Percentiles rank a stretch among this genome's conserved stretches.
Conservation (phyloP, 35 echinoderm and acorn worm genomes). For the Eucidaris tribuloides region DNA sequence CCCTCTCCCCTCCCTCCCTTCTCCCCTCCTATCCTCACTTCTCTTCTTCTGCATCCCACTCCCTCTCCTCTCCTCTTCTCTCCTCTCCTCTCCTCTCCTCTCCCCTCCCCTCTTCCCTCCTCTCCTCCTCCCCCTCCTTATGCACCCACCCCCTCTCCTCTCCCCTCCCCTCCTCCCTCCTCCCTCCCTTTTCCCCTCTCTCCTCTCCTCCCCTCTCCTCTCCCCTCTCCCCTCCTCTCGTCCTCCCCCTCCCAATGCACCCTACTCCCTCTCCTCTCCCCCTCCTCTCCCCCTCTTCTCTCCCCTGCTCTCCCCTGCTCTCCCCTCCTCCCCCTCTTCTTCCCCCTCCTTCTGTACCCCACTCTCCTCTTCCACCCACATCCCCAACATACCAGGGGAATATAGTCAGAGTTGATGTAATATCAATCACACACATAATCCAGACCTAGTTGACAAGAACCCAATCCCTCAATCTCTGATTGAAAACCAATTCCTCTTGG, state of each 20-base stretch:
- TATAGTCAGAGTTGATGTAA: too few species aligned
- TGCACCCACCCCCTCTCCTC: not conserved
- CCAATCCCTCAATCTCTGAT: too few species aligned
- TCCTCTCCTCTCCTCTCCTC: not conserved
- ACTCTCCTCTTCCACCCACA: not conserved
- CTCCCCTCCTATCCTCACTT: not conserved
- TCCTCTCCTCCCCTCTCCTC: not conserved
- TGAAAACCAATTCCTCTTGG: too few species aligned
- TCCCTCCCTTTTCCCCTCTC: not conserved
- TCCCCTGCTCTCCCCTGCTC: not conserved
- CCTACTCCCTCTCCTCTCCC: not conserved
- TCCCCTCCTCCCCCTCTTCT: not conserved
- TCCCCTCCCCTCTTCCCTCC: not conserved
- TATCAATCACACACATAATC: too few species aligned
- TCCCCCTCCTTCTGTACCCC: not conserved
- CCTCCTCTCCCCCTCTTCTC: not conserved
- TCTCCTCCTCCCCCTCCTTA: not conserved
- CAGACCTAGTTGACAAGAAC: too few species aligned
- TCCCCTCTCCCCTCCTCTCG: not conserved
- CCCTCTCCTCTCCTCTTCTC: not conserved
- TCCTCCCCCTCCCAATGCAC: not conserved
- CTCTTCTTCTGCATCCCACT: not conserved
- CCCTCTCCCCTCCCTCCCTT: not conserved
- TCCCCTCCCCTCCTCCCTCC: not conserved
- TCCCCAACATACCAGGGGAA: too few species aligned